Evolutionary conservation across 1,140 invertebrate species (phyloP), one percentile per base, ranked within the genome.

Genomic region (Triops longicaudatus): DNA sequence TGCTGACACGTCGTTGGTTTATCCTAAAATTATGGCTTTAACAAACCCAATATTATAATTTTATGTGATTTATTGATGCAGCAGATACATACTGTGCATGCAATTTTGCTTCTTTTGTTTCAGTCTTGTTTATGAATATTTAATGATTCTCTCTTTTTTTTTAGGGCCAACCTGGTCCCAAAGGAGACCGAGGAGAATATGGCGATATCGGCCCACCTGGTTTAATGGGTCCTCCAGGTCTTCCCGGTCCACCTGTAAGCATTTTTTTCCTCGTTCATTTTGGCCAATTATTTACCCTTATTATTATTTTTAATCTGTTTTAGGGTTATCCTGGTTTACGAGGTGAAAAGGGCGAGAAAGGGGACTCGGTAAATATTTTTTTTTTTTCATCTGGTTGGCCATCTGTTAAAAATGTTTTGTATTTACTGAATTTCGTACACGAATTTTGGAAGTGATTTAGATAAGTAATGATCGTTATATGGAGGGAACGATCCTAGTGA

Each of bases 161-260:
- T 77, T 82, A 90, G 88, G 94, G 94, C 73, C 88, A 89, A 79
- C 87, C 89, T 79, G 94, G 93, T 72, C 92, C 92, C 1, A 94
- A 94, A 83, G 94, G 94, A 63, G 92, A 93, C 80, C 94, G 95
- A 82, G 93, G 94, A 50, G 92, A 94, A 82, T 93, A 94, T 81
- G 94, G 95, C 14, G 93, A 95, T 81, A 95, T 96, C 82, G 94
- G 94, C 76, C 93, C 94, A 26, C 92, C 93, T 79, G 93, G 93
- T 76, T 84, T 91, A n/a, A 91, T 91, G 90, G 91, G 91, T 79
- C 93, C 93, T 50, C 93, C 94, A 26, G 93, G 93, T 75, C 86
- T 94, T 81, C 91, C 93, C 82, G 92, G 84, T 72, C 83, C 82
- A 72, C 83, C 83, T 73, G 92, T 82, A 81, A 81, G 79, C 71